Conservation (phyloP, 2,888 invertebrate genomes). For the Trichopria drosophilae region DNA sequence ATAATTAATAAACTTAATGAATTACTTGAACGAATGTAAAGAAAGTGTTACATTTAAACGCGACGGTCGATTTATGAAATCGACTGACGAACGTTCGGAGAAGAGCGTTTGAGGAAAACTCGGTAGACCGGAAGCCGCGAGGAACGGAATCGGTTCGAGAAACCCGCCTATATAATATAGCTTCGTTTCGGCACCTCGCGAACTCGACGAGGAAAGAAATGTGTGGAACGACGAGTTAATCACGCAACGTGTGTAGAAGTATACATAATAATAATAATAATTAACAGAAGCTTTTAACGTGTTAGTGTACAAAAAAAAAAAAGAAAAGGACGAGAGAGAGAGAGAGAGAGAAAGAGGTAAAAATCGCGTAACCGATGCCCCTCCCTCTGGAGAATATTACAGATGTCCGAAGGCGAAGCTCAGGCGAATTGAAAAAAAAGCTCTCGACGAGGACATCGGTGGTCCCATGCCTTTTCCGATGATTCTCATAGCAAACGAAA, state of each 20-base stretch:
- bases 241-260: too few species aligned
- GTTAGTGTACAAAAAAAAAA: conserved; percentile 33
- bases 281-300: conserved; percentile 34
- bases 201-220: conserved; percentile 12
- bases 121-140: too few species aligned
- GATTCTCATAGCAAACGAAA: conserved; percentile 40
- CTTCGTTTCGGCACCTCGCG: conserved; percentile 28
- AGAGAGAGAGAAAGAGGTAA: conserved; percentile 26
- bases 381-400: conserved; percentile 37
- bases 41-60: too few species aligned
- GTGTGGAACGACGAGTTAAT: too few species aligned
- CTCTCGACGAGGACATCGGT: too few species aligned
- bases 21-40: too few species aligned
- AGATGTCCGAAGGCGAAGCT: not conserved
- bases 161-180: conserved; percentile 30
- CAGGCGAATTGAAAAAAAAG: conserved; percentile 6
- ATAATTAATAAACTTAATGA: too few species aligned
- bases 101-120: conserved; percentile 15
- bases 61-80: too few species aligned
- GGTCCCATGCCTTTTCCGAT: conserved; percentile 46
- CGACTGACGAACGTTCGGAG: too few species aligned
- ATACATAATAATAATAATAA: conserved; percentile 27
- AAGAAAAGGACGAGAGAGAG: conserved; percentile 20
- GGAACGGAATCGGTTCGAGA: too few species aligned
- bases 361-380: conserved; percentile 31